A percentile compares a stretch with the other conserved stretches of the same genome.
Conservation (phyloP, 2,797 vertebrate genomes). For the Bucorvus abyssinicus region DNA sequence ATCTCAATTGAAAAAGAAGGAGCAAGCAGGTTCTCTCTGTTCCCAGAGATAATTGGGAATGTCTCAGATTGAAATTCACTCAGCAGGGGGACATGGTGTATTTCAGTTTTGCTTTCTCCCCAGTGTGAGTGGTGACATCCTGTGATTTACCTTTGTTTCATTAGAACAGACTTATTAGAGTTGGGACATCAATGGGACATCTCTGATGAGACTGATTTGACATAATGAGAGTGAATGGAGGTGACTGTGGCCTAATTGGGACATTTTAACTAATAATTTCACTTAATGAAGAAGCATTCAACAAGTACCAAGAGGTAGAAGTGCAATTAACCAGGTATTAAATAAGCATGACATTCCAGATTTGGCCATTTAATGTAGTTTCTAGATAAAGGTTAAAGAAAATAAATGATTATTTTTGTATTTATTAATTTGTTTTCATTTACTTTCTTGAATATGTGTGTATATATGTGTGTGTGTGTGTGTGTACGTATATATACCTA, state of each 20-base stretch:
- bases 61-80: neutral
- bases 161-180: neutral
- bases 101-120: neutral
- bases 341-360: neutral
- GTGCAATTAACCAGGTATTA: neutral
- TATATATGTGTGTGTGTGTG: rapidly evolving
- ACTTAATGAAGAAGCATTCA: neutral
- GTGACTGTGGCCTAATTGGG: neutral
- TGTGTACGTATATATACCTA: rapidly evolving
- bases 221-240: neutral
- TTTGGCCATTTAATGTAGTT: neutral
- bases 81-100: rapidly evolving
- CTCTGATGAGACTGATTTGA: slow-evolving; percentile 18
- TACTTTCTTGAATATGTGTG: neutral
- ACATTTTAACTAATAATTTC: neutral
- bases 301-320: neutral
- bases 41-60: neutral
- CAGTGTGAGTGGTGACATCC: neutral
- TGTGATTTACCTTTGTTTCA: neutral
- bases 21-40: neutral
- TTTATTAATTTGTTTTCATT: neutral
- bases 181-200: neutral
- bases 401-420: neutral
- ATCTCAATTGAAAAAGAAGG: neutral
- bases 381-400: neutral